phyloP scores from a whole-genome alignment of 2,888 invertebrate genomes.

The Villa cingulata region DNA sequence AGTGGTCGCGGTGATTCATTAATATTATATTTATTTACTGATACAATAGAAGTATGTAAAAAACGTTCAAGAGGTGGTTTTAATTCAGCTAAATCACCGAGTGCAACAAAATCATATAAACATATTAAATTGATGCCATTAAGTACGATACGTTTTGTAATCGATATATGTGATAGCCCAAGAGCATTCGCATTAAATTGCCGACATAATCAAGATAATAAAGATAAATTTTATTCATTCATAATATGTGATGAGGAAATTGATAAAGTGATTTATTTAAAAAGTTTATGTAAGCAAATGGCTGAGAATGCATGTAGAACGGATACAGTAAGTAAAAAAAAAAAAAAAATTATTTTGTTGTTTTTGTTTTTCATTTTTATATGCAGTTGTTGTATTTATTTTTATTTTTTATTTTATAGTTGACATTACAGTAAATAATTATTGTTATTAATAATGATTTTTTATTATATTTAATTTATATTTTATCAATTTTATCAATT shows the following conservation, averaged over 20 bases:
- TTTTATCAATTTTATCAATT: background rate
- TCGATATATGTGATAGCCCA: slow-evolving; percentile 80
- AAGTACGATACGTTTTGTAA: slow-evolving; percentile 77
- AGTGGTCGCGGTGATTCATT: slow-evolving; percentile 78
- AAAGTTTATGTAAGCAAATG: slow-evolving; percentile 75
- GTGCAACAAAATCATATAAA: slow-evolving; percentile 70
- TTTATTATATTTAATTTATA: background rate
- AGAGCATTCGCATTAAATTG: slow-evolving; percentile 83
- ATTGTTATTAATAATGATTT: background rate
- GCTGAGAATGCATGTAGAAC: slow-evolving; percentile 86
- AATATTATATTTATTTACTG: slow-evolving; percentile 84
- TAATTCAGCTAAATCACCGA: slow-evolving; percentile 56
- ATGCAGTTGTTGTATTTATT: background rate
- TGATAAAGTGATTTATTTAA: slow-evolving; percentile 68
- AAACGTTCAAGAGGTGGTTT: slow-evolving; percentile 65
- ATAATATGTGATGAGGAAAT: slow-evolving; percentile 70
- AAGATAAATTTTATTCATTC: slow-evolving; percentile 80
- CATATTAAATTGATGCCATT: slow-evolving; percentile 82
- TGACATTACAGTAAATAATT: background rate
- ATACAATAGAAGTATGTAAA: slow-evolving; percentile 85
- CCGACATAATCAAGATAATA: slow-evolving; percentile 69
- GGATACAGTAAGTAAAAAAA: slow-evolving; percentile 58
- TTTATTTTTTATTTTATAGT: background rate
- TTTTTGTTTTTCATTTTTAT: background rate
- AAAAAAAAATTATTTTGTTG: background rate